A percentile compares a stretch with the other conserved stretches of the same genome.
Conservation (phyloP, 2,113 vertebrate genomes). For the Seriola aureovittata region DNA sequence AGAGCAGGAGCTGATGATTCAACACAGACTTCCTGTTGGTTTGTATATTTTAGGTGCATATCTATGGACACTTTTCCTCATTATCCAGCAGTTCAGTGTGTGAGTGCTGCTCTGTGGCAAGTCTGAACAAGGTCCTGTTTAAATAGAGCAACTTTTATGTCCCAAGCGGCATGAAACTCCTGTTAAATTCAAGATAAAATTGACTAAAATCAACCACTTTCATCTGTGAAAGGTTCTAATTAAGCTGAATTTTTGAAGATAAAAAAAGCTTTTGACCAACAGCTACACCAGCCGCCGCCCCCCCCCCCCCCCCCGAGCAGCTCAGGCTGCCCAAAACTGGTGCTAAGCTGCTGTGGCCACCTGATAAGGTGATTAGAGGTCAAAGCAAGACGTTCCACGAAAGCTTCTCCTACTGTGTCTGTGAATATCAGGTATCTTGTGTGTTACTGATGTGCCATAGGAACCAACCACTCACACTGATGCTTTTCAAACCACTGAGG, state of each 20-base stretch:
- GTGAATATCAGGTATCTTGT: conserved; percentile 43
- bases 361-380: conserved; percentile 47
- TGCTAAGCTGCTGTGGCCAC: conserved; percentile 18
- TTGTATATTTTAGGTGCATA: not conserved
- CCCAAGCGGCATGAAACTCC: not conserved
- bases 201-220: conserved; percentile 5
- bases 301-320: not conserved
- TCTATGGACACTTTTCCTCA: conserved; percentile 31
- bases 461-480: not conserved
- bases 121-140: conserved; percentile 38
- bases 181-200: conserved; percentile 22
- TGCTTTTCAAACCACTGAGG: not conserved
- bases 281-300: not conserved
- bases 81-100: conserved; percentile 33
- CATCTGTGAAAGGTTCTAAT: not conserved
- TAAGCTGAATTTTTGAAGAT: conserved; percentile 7
- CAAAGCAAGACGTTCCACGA: conserved; percentile 6
- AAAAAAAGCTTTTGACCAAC: not conserved
- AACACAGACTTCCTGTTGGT: conserved; percentile 9
- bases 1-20: conserved; percentile 4
- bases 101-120: conserved; percentile 14
- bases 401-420: conserved; percentile 32
- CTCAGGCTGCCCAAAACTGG: conserved; percentile 11
- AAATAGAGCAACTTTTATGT: conserved; percentile 8
- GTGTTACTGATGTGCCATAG: not conserved